Percentiles rank a stretch among this genome's conserved stretches.
These are phyloP conservation scores for Liasis olivaceus DNA, from an alignment of 2,797 vertebrate genomes.

Conservation along the genomic window DNA sequence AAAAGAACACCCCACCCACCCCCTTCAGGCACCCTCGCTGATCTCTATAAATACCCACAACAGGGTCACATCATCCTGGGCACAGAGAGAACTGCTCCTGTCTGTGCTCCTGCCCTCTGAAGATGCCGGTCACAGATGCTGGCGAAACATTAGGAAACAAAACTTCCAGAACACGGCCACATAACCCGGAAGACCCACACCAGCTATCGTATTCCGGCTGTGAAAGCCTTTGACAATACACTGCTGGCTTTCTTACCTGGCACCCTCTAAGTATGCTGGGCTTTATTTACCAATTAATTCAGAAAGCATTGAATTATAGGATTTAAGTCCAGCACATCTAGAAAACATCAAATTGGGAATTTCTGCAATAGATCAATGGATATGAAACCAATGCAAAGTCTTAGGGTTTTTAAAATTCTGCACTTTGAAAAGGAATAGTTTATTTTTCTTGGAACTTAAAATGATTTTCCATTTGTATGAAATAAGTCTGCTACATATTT, in stretches of 20 bases:
- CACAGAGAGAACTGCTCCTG: too few species aligned
- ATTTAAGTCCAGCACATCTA: background rate
- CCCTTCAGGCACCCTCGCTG: too few species aligned
- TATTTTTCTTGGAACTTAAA: constrained; percentile 5
- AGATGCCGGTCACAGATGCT: too few species aligned
- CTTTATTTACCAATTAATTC: background rate
- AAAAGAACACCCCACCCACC: too few species aligned
- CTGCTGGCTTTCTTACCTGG: background rate
- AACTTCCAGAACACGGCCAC: too few species aligned
- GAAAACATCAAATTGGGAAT: background rate
- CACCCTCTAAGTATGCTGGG: background rate
- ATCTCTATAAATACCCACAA: too few species aligned
- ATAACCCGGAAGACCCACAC: too few species aligned
- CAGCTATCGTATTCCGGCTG: too few species aligned
- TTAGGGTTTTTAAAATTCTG: background rate
- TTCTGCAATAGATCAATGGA: background rate
- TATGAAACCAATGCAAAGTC: background rate
- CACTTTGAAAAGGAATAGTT: background rate
- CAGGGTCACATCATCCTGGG: too few species aligned
- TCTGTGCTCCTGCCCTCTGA: too few species aligned
- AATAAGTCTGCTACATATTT: background rate
- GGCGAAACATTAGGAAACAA: too few species aligned
- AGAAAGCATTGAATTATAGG: background rate
- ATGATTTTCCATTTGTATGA: background rate
- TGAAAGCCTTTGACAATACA: too few species aligned